Conservation (phyloP, 2,888 invertebrate species). For the Fragum fragum region DNA sequence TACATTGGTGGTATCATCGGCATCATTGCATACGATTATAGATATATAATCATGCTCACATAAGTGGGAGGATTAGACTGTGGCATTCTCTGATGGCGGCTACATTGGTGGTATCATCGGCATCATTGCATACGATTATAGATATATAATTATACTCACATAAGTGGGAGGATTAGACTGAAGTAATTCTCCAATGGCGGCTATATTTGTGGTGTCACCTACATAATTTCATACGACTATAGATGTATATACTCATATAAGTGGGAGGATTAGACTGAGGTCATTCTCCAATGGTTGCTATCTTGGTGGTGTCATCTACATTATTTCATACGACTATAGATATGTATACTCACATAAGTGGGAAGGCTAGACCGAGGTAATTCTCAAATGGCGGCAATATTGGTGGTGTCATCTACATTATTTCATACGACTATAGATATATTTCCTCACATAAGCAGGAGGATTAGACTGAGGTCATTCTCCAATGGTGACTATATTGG, state of each 20-base stretch:
- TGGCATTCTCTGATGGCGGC: slow-evolving; percentile 52
- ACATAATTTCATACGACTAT: slow-evolving; percentile 36
- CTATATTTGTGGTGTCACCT: slow-evolving; percentile 40
- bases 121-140: slow-evolving; percentile 41
- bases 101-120: slow-evolving; percentile 37
- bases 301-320: no score
- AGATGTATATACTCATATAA: no score
- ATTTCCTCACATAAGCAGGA: no score
- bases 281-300: no score
- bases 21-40: slow-evolving; percentile 50
- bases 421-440: slow-evolving; percentile 31
- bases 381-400: slow-evolving; percentile 56
- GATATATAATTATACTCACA: slow-evolving; percentile 33
- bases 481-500: no score
- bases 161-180: slow-evolving; percentile 36
- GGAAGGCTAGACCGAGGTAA: slow-evolving; percentile 23
- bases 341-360: slow-evolving; percentile 47
- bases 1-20: slow-evolving; percentile 41
- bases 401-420: slow-evolving; percentile 33
- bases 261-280: no score
- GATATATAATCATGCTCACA: slow-evolving; percentile 47
- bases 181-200: slow-evolving; percentile 51
- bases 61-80: slow-evolving; percentile 34
- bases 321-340: no score
- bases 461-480: no score